Base-by-base conservation (phyloP, 2,797 vertebrate genomes). In the Ambastaia sidthimunki region DNA sequence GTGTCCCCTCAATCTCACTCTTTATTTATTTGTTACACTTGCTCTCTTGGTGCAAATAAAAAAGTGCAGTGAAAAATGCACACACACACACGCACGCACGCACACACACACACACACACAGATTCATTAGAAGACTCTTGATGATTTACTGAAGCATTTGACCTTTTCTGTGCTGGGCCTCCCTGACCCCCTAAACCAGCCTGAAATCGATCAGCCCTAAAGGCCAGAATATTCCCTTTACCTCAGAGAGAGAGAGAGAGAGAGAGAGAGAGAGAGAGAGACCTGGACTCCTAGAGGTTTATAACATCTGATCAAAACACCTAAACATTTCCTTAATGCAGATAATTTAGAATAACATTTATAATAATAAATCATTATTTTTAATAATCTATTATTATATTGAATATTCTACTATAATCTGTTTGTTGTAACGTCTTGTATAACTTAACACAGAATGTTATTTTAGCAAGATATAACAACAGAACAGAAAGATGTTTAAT, bases 121-220 rank as follows among this genome's bases (percentile, higher is more conserved):
- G n/a, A 68, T 67, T 80, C 77, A 82, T 82, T 83, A 83, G 74
- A 67, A 31, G n/a, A 65, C 82, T 80, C 69, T 74, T 76, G 83
- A 85, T 80, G 76, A 85, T 85, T 85, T 80, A 82, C 76, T 80
- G 76, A 77, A 80, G 54, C 80, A 74, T 73, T 71, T 85, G 82
- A 84, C 84, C 82, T 85, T 85, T 85, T 31, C 66, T 81, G 62
- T 60, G 31, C 74, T 72, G 69, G 65, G 28, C 28, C 62, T 76
- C 31, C 31, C 60, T 76, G 62, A 76, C 48, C 60, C 7, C 57
- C 37, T 78, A 59, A 41, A 71, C 78, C 80, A 70, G 70, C 72
- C 68, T 54, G 12, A 74, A 75, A 85, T 85, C 83, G 82, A 85
- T 85, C 81, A 50, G 74, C 69, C 71, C 78, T 77, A 83, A 83